Base-by-base conservation (phyloP, 2,888 invertebrate species). In the Pyrrhosoma nymphula region DNA sequence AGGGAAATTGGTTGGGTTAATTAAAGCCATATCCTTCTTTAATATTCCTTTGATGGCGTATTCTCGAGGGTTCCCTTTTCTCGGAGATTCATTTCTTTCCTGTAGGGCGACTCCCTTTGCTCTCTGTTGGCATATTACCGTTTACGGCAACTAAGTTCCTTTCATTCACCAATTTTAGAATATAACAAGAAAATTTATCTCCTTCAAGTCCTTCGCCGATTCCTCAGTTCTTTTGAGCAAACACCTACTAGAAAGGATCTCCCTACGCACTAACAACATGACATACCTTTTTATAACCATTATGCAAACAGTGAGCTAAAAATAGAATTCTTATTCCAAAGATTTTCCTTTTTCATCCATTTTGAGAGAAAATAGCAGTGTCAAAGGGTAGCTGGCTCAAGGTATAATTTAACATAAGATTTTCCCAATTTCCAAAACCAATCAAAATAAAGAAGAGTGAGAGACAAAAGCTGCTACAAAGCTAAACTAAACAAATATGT, bases 1-100 rank as follows among this genome's bases (percentile, higher is more conserved):
- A 35, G 35, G 82, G 82, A 26, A 35, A 82, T 82, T 82, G 82
- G 82, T 82, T 82, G 82, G 35, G 82, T 82, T 82, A 82, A 82
- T 82, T 82, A 82, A 26, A 35, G 30, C 82, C 82, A 82, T 82
- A 30, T 82, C 35, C 82, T 82, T 82, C 82, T 82, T 82, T 82
- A 35, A 35, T 82, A 82, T 82, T 35, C 82, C 82, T 82, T 82
- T 82, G 82, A 82, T 82, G n/a, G 82, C 35, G 30, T 35, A 82
- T 82, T 82, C 82, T 35, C 30, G 12, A 14, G 3, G 35, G 16
- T 82, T 35, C 35, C 18, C 82, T 35, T 82, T 35, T 82, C 12
- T n/a, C 4, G 82, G 30, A 82, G 69, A 69, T 26, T 23, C 26
- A 26, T 26, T n/a, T 20, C 20, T n/a, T 26, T 69, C 69, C 12